These are phyloP conservation scores for Lycodopsis pacificus DNA, from an alignment of 2,797 vertebrate species.

Conservation along the genomic window DNA sequence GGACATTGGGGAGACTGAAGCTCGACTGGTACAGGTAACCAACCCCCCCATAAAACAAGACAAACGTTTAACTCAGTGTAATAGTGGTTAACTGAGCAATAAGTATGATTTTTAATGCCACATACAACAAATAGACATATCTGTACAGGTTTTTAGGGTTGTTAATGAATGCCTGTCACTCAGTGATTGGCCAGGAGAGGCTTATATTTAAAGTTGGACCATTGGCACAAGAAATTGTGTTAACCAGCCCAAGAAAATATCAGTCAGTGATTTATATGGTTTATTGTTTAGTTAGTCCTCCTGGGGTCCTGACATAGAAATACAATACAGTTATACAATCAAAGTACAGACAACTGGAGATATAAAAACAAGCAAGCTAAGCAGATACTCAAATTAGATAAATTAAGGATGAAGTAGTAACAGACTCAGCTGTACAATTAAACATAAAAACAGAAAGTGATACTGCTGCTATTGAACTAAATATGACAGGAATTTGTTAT, in stretches of 20 bases:
- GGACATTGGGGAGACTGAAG: conserved; percentile 89
- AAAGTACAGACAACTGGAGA: not conserved
- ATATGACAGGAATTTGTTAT: not conserved
- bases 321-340: not conserved
- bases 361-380: not conserved
- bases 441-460: not conserved
- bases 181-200: not conserved
- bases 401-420: not conserved
- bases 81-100: not conserved
- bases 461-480: not conserved
- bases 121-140: not conserved
- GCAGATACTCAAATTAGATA: not conserved
- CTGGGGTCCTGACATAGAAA: not conserved
- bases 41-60: not conserved
- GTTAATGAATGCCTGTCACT: not conserved
- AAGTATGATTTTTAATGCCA: not conserved
- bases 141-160: not conserved
- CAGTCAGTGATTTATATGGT: not conserved
- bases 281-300: too few species aligned
- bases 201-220: conserved; percentile 6
- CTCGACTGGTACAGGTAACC: conserved; percentile 84
- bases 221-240: not conserved
- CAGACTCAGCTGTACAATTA: not conserved
- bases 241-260: not conserved
- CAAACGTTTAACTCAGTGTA: not conserved